Conservation (phyloP, 2,113 vertebrate species). For the Elanoides forficatus region DNA sequence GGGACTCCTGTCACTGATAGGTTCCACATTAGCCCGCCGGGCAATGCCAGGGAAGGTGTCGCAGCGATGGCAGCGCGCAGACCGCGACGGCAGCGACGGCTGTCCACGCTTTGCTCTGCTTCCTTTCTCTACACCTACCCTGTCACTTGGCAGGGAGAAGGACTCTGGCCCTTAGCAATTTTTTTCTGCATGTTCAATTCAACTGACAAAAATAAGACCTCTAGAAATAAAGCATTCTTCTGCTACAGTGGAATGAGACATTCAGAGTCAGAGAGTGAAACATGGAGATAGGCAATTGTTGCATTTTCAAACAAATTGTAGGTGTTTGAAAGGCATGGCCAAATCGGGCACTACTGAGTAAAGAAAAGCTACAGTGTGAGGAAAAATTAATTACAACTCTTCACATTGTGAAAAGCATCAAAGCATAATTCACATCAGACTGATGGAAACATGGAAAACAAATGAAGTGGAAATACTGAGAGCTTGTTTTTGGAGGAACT, state of each 20-base stretch:
- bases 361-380: neutral
- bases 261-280: neutral
- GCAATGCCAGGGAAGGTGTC: neutral
- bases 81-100: fast-evolving
- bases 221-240: neutral
- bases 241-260: neutral
- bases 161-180: neutral
- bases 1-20: neutral
- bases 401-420: neutral
- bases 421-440: neutral
- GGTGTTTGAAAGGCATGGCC: neutral
- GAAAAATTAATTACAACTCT: neutral
- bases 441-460: neutral
- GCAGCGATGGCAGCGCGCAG: too few species aligned
- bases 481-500: neutral
- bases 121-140: neutral
- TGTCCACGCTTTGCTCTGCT: neutral
- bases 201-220: neutral
- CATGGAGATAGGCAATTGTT: neutral
- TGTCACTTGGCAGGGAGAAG: neutral
- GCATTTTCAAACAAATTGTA: neutral
- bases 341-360: fast-evolving
- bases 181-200: neutral
- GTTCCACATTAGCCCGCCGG: neutral
- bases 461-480: neutral